Evolutionary conservation across 2,113 vertebrate species (phyloP).

Genomic region (Micromys minutus): DNA sequence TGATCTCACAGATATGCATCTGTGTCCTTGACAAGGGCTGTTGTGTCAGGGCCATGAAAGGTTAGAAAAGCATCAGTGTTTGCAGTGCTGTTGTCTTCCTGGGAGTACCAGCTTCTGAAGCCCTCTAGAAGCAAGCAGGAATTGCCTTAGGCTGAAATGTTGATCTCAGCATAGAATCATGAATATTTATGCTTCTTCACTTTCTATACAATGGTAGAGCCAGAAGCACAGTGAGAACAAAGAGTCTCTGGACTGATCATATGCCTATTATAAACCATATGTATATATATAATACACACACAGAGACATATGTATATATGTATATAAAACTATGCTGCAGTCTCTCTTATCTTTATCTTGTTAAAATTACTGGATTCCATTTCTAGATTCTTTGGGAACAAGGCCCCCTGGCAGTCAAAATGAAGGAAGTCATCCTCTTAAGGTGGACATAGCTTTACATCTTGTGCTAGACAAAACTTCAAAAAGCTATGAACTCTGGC

Average conservation of each 20-base stretch:
- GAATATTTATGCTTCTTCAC: conserved; percentile 39
- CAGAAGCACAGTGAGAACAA: conserved; percentile 48
- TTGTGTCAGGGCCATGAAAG: not conserved
- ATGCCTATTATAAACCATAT: conserved; percentile 45
- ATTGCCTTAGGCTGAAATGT: conserved; percentile 33
- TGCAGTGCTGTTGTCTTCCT: not conserved
- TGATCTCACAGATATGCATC: not conserved
- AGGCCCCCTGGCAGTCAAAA: not conserved
- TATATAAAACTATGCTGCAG: not conserved
- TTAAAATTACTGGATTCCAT: conserved; percentile 30
- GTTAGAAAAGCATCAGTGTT: not conserved
- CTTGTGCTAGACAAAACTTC: conserved; percentile 31
- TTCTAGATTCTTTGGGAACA: conserved; percentile 18
- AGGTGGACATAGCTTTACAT: conserved; percentile 48
- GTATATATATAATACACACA: too few species aligned
- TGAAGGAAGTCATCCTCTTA: not conserved
- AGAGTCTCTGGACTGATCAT: not conserved
- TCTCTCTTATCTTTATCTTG: conserved; percentile 30
- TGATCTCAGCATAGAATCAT: not conserved
- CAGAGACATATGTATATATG: too few species aligned
- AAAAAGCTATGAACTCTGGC: conserved; percentile 39
- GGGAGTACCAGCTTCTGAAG: not conserved
- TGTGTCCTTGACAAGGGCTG: not conserved
- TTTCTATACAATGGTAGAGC: not conserved
- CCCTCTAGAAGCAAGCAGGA: not conserved